A percentile compares a stretch with the other conserved stretches of the same genome.
These are phyloP conservation scores for Pitta sordida DNA, from an alignment of 2,113 vertebrate genomes.

Conservation along the genomic window DNA sequence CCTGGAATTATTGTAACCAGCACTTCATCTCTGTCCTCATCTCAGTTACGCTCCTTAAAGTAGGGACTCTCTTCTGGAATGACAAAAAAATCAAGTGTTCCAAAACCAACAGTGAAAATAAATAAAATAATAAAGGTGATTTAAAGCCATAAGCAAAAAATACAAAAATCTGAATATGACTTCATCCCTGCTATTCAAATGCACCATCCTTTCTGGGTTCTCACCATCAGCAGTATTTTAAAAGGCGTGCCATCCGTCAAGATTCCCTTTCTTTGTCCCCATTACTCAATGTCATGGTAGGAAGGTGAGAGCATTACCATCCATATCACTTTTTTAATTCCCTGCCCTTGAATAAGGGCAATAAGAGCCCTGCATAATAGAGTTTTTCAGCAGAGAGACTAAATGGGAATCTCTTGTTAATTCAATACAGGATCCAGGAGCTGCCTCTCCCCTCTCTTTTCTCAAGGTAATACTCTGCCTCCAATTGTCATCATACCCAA, in stretches of 20 bases:
- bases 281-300: conserved; percentile 64
- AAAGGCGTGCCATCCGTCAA: conserved; percentile 56
- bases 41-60: not conserved
- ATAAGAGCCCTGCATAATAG: conserved; percentile 11
- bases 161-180: not conserved
- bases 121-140: not conserved
- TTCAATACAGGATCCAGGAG: conserved; percentile 45
- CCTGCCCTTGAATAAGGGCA: conserved; percentile 70
- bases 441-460: conserved; percentile 49
- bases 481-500: conserved; percentile 59
- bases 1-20: not conserved
- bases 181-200: not conserved
- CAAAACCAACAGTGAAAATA: not conserved
- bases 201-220: not conserved
- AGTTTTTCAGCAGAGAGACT: conserved; percentile 26
- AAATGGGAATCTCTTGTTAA: conserved; percentile 25
- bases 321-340: conserved; percentile 68
- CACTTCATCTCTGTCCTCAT: not conserved
- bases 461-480: conserved; percentile 66
- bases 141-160: not conserved
- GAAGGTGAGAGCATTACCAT: conserved; percentile 55
- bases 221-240: conserved; percentile 60
- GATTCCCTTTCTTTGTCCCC: conserved; percentile 61
- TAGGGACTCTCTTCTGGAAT: not conserved
- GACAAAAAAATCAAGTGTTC: not conserved